Evolutionary conservation across 2,888 invertebrate species (phyloP), one percentile per base, ranked within the genome.

Genomic region (Leucoma salicis): DNA sequence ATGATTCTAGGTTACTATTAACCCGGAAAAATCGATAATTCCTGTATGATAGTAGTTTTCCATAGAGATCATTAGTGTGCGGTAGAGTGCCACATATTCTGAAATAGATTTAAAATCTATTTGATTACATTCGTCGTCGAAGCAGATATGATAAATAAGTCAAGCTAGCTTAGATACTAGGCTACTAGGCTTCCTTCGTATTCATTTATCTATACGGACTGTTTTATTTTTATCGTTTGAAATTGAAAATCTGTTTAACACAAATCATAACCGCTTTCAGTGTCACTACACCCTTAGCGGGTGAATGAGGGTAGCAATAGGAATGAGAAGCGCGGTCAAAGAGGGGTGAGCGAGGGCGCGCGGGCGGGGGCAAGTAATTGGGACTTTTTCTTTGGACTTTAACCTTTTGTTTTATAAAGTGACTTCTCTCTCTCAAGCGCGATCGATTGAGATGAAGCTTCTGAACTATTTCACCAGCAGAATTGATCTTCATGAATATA

Each of bases 371-470:
- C 78, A 78, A 85, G 83, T 87, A 87, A 88, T 87, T 88, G 87
- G 88, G 86, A 86, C 85, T 86, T 87, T 86, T 88, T 88, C 85
- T 82, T 85, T 67, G 70, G 82, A 80, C 74, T 78, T 78, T 74
- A 74, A 73, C 68, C 82, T 82, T 84, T 88, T 88, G 87, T 87
- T 87, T 87, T 84, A 81, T 79, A 82, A 82, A 86, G 83, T 79
- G 86, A 82, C 82, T 82, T 74, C 76, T 75, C 79, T 74, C 80
- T 80, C 74, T 74, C 54, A 53, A 49, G 60, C 7, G 42, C 49
- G 76, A 85, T 85, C 83, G 85, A 86, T 83, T 72, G 74, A 63
- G 66, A 35, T 29, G 35, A 61, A 51, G 40, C 38, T 37, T 48
- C 35, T 28, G 33, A 58, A 62, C n/a, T 27, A 27, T 27, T 27